A percentile compares a stretch with the other conserved stretches of the same genome.
These are phyloP conservation scores for Pedicia rivosa DNA, from an alignment of 2,888 invertebrate genomes.

Conservation along the genomic window DNA sequence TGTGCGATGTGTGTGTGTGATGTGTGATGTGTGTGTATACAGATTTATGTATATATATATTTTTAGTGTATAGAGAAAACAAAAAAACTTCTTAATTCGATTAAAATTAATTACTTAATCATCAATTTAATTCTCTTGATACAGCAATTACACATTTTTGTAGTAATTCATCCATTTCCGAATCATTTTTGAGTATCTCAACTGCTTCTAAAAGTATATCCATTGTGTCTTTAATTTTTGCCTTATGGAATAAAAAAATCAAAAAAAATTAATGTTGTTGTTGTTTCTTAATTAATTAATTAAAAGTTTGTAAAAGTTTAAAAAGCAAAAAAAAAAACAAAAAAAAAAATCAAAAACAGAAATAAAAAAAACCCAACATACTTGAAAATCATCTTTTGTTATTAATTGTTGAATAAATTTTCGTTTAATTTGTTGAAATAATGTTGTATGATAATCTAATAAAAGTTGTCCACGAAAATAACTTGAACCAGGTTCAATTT, in stretches of 20 bases:
- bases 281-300: neutral
- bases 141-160: constrained; percentile 34
- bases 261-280: neutral
- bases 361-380: constrained; percentile 17
- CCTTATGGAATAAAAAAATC: constrained; percentile 26
- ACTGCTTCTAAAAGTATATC: constrained; percentile 40
- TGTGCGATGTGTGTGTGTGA: too few species aligned
- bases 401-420: constrained; percentile 35
- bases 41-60: too few species aligned
- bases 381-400: constrained; percentile 38
- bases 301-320: too few species aligned
- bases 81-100: too few species aligned
- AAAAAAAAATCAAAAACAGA: too few species aligned
- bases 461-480: constrained; percentile 45
- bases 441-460: constrained; percentile 45
- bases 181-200: constrained; percentile 41
- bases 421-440: constrained; percentile 40
- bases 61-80: too few species aligned
- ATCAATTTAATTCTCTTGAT: constrained; percentile 18
- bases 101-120: too few species aligned
- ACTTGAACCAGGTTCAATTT: constrained; percentile 47
- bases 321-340: too few species aligned
- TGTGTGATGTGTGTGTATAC: too few species aligned
- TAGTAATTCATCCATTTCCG: constrained; percentile 37
- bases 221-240: constrained; percentile 38